phyloP scores from a whole-genome alignment of 1,140 invertebrate species.

The Drosophila obscura region DNA sequence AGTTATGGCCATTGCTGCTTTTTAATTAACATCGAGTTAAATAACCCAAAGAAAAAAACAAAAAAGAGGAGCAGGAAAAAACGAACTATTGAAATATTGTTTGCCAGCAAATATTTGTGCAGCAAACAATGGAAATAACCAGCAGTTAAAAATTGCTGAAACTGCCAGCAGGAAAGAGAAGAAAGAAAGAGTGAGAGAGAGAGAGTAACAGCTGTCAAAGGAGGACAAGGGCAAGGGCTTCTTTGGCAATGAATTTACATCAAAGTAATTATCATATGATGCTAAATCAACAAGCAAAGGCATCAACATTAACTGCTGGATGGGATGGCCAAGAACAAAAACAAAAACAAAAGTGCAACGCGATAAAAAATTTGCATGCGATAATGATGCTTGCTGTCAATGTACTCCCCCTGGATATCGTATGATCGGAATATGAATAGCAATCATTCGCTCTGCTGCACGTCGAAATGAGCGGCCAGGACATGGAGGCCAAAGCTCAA shows the following conservation, averaged over 20 bases:
- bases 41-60: slow-evolving; percentile 20
- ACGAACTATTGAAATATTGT: background rate
- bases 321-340: slow-evolving; percentile 1
- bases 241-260: slow-evolving; percentile 3
- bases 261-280: slow-evolving; percentile 27
- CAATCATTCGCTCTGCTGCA: slow-evolving; percentile 76
- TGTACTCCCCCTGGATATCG: slow-evolving; percentile 46
- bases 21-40: slow-evolving; percentile 54
- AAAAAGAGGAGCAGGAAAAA: background rate
- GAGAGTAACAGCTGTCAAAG: no score
- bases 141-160: slow-evolving; percentile 16
- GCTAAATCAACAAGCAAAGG: slow-evolving; percentile 36
- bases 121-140: slow-evolving; percentile 20
- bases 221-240: background rate
- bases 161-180: background rate
- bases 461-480: slow-evolving; percentile 64
- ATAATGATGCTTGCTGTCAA: slow-evolving; percentile 65
- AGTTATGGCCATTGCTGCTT: slow-evolving; percentile 39
- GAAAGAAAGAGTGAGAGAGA: no score
- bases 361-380: slow-evolving; percentile 71
- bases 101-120: slow-evolving; percentile 41
- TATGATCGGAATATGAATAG: slow-evolving; percentile 63
- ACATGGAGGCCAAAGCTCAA: slow-evolving; percentile 59
- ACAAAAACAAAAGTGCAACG: slow-evolving; percentile 25
- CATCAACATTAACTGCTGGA: slow-evolving; percentile 32